Base-by-base conservation (phyloP, 2,888 invertebrate species). In the Drosophila gaucha region DNA sequence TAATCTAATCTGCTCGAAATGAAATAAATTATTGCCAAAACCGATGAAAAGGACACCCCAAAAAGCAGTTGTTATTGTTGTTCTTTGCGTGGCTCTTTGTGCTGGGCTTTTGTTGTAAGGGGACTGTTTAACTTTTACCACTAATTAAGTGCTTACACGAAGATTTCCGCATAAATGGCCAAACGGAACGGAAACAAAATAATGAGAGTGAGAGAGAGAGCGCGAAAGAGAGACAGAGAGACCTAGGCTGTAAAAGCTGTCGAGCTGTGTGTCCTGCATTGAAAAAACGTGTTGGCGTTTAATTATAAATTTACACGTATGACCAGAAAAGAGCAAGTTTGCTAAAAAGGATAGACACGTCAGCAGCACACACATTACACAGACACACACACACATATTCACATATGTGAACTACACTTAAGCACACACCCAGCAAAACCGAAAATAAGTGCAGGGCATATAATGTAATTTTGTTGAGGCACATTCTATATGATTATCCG, bases 131-230 rank as follows among this genome's bases (percentile, higher is more conserved):
- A 84, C 83, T 86, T 84, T 86, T 72, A 80, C 86, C 87, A 87
- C 84, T 84, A 84, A 84, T 84, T 84, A 84, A 84, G 87, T 87
- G 84, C 85, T 78, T 84, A 86, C 87, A 86, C 78, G 80, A 78
- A 76, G 82, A 85, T 86, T 82, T 82, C 74, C 68, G 51, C 77
- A 68, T 60, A 76, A 75, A 80, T 74, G 67, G 70, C 65, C 66
- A 52, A 70, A 62, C 51, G 31, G 33, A 50, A 22, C 57, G 31
- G 31, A 31, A 30, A 6, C 33, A 18, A 39, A 30, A 24, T 8
- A 26, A 6, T 22, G 9, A 6, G 41, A 2, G 9, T 2, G n/a
- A 26, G n/a, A 36, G 4, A 6, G 20, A 36, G 35, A 5, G 3
- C 9, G 16, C 8, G 8, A 44, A 24, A 30, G 43, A 44, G 26